Conservation (phyloP, 2,113 vertebrate genomes). For the Hucho hucho region DNA sequence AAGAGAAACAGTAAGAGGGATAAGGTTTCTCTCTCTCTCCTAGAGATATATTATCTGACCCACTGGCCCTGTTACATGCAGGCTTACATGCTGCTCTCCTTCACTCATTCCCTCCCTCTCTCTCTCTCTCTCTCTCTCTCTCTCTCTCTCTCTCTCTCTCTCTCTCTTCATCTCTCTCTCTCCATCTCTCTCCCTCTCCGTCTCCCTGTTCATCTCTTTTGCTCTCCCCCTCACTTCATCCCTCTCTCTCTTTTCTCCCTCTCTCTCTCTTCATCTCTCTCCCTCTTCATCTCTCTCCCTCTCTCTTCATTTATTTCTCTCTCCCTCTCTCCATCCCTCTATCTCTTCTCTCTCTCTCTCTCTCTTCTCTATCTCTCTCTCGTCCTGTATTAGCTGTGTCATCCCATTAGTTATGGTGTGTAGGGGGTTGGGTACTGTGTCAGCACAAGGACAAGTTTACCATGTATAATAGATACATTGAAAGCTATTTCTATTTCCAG, state of each 20-base stretch:
- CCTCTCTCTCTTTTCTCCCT: no score
- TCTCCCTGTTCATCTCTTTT: no score
- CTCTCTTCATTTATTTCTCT: no score
- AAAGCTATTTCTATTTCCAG: not conserved
- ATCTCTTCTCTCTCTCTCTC: no score
- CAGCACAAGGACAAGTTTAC: not conserved
- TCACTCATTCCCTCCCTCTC: not conserved
- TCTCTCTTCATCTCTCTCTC: not conserved
- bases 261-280: no score
- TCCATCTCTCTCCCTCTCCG: no score
- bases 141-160: not conserved
- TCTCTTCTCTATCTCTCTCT: no score
- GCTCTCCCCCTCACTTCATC: no score
- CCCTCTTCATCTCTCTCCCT: not conserved
- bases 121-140: not conserved
- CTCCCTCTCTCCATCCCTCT: no score
- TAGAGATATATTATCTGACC: constrained; percentile 62
- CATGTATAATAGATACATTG: no score
- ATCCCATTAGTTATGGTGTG: no score
- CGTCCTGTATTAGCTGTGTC: no score
- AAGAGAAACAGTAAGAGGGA: constrained; percentile 13
- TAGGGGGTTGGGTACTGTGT: not conserved
- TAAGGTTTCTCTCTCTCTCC: constrained; percentile 26
- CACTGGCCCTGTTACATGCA: constrained; percentile 56
- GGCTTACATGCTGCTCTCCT: not conserved